phyloP scores from a whole-genome alignment of 2,797 vertebrate species.

The Enteromius thamalakanensis region DNA sequence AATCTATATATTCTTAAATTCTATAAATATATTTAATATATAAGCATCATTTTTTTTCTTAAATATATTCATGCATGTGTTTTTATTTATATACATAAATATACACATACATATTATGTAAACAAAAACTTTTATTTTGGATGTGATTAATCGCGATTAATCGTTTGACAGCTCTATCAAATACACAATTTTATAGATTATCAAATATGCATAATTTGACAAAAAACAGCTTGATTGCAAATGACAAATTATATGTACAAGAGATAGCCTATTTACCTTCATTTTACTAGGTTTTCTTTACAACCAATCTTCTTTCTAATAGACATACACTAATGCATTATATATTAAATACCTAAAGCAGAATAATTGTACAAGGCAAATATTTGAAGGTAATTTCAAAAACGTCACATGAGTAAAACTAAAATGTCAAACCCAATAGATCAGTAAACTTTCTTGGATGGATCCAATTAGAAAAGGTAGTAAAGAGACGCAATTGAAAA shows the following conservation, averaged over 20 bases:
- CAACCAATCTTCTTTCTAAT: background rate
- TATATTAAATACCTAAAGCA: background rate
- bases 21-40: too few species aligned
- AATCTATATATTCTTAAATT: too few species aligned
- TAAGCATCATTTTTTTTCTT: background rate
- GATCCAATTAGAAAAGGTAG: conserved; percentile 22
- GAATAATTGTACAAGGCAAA: background rate
- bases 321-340: background rate
- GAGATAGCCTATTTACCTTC: background rate
- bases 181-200: too few species aligned
- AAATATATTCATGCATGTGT: too few species aligned
- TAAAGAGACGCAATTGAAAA: conserved; percentile 23
- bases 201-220: background rate
- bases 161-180: too few species aligned
- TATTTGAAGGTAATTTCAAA: background rate
- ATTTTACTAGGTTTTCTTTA: background rate
- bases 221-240: background rate
- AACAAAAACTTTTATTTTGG: too few species aligned
- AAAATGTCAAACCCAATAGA: background rate
- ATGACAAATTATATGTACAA: background rate
- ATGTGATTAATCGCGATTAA: too few species aligned
- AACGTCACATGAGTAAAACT: background rate
- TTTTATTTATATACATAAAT: too few species aligned
- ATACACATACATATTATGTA: too few species aligned
- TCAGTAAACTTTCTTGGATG: background rate